Percentiles rank a stretch among this genome's conserved stretches.
Conservation (phyloP, 2,113 vertebrate species). For the Macaca mulatta region DNA sequence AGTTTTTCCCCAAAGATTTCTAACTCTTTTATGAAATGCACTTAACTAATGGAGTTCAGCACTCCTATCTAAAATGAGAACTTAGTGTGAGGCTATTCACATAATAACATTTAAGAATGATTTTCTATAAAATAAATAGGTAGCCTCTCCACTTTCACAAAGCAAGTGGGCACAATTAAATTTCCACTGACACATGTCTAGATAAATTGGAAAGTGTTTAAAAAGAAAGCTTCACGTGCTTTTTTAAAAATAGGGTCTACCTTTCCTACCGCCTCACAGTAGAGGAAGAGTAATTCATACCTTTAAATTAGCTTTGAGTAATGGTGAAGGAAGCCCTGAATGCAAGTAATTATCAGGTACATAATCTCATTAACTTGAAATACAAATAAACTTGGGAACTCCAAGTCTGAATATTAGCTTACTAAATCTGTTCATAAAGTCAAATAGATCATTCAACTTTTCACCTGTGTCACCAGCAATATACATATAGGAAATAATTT, state of each 20-base stretch:
- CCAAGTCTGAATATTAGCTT: conserved; percentile 25
- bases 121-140: not conserved
- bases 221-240: conserved; percentile 11
- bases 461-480: not conserved
- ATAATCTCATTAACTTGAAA: conserved; percentile 69
- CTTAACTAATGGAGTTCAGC: not conserved
- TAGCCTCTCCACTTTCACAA: not conserved
- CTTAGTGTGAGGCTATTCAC: not conserved
- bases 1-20: not conserved
- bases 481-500: conserved; percentile 17
- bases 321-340: not conserved
- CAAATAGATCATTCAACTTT: not conserved
- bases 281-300: conserved; percentile 38
- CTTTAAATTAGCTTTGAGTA: conserved; percentile 59
- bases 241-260: not conserved
- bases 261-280: not conserved
- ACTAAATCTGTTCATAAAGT: conserved; percentile 15
- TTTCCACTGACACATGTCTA: not conserved
- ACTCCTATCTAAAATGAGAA: not conserved
- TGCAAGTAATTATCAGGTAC: conserved; percentile 45
- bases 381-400: not conserved
- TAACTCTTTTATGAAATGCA: not conserved
- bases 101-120: not conserved
- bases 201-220: conserved; percentile 5
- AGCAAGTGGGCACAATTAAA: not conserved